Base-by-base conservation (phyloP, 2,888 invertebrate genomes). In the Urechis unicinctus region DNA sequence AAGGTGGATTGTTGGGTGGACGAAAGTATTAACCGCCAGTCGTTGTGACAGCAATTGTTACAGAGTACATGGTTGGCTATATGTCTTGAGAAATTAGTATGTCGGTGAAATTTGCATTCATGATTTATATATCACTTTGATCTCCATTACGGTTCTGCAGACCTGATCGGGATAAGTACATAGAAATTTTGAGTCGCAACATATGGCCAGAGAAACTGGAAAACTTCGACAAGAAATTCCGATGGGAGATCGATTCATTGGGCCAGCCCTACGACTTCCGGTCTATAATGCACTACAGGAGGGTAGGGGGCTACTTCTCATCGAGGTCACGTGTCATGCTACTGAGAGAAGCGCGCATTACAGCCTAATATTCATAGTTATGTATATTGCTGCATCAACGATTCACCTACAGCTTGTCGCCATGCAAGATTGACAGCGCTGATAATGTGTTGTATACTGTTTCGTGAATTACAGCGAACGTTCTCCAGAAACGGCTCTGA, bases 251-350 rank as follows among this genome's bases (percentile, higher is more conserved):
- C 9, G 58, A 64, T 48, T 60, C 61, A 1, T 50, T 64, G 3
- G 62, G 61, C 9, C 57, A 61, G 46, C 59, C 55, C 13, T 64
- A 64, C 53, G 64, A 64, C 49, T 64, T 61, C 51, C 45, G 52
- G 21, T 64, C 64, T 9, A 57, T 64, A 26, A 64, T 64, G 64
- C 64, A 64, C 42, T 64, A 64, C 49, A 48, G 62, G 9, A 52
- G 52, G 55, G 64, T 63, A 56, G 48, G 53, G 46, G 25, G 9
- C 29, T 26, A 26, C 21, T 9, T 1, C 36, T 9, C 24, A 1
- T 49, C 9, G 9, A 9, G 9, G 13, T n/a, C n/a, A n/a, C n/a
- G n/a, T n/a, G n/a, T n/a, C n/a, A n/a, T n/a, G n/a, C n/a, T n/a
- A n/a, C n/a, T n/a, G n/a, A n/a, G n/a, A n/a, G n/a, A n/a, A n/a